These are phyloP conservation scores for Bos javanicus DNA, from an alignment of 2,113 vertebrate genomes.

Conservation along the genomic window DNA sequence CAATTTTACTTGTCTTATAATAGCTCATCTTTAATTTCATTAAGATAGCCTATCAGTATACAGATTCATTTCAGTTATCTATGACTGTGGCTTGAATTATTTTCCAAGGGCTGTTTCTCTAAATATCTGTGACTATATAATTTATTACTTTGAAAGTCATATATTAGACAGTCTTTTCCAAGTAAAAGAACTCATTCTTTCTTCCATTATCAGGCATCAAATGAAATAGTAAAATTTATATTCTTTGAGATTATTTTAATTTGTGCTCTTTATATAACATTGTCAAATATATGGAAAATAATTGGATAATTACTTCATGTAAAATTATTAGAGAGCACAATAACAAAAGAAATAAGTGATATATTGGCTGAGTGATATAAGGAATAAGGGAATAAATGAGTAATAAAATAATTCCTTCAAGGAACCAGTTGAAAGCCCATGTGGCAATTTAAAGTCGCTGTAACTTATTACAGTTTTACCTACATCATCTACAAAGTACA, in stretches of 20 bases:
- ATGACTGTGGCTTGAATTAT: background rate
- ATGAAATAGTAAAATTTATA: background rate
- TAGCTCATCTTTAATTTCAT: background rate
- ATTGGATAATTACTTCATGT: background rate
- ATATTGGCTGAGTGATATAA: background rate
- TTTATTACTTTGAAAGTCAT: background rate
- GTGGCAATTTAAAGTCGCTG: background rate
- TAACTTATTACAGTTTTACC: background rate
- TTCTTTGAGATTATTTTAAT: slow-evolving; percentile 1
- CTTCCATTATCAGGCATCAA: background rate
- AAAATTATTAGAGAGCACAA: background rate
- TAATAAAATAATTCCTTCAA: background rate
- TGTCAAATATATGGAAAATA: background rate
- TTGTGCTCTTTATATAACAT: background rate
- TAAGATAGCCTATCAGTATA: background rate
- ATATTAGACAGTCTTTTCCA: background rate
- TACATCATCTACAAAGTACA: background rate
- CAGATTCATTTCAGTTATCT: background rate
- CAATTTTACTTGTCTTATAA: background rate
- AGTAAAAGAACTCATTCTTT: background rate
- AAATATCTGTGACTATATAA: slow-evolving; percentile 19
- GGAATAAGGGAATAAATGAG: background rate
- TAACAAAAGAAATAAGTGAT: background rate
- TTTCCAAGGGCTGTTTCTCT: background rate
- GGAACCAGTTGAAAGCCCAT: background rate